Base-by-base conservation (phyloP, 1,140 invertebrate species). In the Danaus plexippus region DNA sequence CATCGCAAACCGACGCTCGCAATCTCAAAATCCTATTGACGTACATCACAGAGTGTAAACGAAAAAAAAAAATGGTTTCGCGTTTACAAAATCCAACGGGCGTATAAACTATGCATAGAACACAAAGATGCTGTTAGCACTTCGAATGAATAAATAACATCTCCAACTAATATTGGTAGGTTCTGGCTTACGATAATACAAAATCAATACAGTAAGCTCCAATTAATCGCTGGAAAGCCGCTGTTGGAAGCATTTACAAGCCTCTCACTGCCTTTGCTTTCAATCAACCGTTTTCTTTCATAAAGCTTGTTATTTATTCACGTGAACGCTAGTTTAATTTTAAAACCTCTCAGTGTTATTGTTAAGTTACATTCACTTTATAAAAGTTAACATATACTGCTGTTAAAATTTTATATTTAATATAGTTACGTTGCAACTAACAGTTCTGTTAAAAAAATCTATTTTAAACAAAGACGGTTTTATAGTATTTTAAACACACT, bases 201-300 rank as follows among this genome's bases (percentile, higher is more conserved):
- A 84, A 84, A 84, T 84, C 78, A 73, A 84, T 84, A 79, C 66
- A 61, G 66, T 79, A 75, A 79, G 71, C 71, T 59, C 63, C 77
- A 81, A 84, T 84, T 80, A 81, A 80, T 80, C 69, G 68, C 59
- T 32, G 22, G 32, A 67, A 73, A 76, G 68, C 67, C 63, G 61
- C 55, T 63, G 63, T 66, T 56, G 63, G 56, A 54, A 66, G 57
- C 58, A 63, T 63, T 71, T 63, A 68, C 55, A 63, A 43, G 50
- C 47, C 54, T 62, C 41, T 61, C 51, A 57, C 44, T 61, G 49
- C 47, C 43, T 56, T 32, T 57, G 55, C 58, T 60, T 51, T 43
- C 57, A 59, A 61, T 61, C 48, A 46, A 42, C 43, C 46, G 59
- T 59, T 47, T 49, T 13, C 47, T 41, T 53, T 32, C 22, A 32